Base-by-base conservation (phyloP, 2,888 invertebrate species). In the Acleris holmiana region DNA sequence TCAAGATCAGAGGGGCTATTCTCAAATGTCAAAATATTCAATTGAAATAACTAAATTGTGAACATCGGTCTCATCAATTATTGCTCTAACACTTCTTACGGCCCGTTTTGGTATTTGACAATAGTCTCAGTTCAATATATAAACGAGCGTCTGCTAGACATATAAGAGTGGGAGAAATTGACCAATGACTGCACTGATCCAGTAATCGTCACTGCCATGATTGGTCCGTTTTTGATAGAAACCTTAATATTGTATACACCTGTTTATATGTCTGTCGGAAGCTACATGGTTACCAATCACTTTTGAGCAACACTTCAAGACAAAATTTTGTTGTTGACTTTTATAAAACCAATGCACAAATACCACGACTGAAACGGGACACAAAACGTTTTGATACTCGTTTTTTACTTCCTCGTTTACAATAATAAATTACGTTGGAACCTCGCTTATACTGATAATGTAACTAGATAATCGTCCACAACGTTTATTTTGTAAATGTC, bases 241-340 rank as follows among this genome's bases (percentile, higher is more conserved):
- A 82, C 71, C 82, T 79, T 84, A 79, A 78, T 74, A 75, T 73
- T 74, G 73, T 83, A 84, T 86, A 89, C 89, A 89, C 91, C 86
- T 86, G 87, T 88, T 91, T 88, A 90, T 91, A 90, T 91, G 90
- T 91, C 91, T 90, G 85, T 87, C 90, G 90, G 90, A 89, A 86
- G 89, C 90, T 89, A 84, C 85, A 85, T 83, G 88, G 88, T 87
- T 85, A 87, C 83, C 77, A 74, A 79, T 76, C 76, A 82, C 88
- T 88, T 89, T 91, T 91, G 91, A 91, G 91, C 91, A 89, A 91
- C 91, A 91, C 89, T 90, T 91, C 91, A 91, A 89, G 88, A 85
- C 85, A 76, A 78, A 82, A 82, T 88, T 89, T 84, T 84, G 84
- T 88, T 88, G 80, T 78, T 76, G 81, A 79, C 76, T 87, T 88